A percentile compares a stretch with the other conserved stretches of the same genome.
Conservation (phyloP, 2,888 invertebrate species). For the Agrotis clavis region DNA sequence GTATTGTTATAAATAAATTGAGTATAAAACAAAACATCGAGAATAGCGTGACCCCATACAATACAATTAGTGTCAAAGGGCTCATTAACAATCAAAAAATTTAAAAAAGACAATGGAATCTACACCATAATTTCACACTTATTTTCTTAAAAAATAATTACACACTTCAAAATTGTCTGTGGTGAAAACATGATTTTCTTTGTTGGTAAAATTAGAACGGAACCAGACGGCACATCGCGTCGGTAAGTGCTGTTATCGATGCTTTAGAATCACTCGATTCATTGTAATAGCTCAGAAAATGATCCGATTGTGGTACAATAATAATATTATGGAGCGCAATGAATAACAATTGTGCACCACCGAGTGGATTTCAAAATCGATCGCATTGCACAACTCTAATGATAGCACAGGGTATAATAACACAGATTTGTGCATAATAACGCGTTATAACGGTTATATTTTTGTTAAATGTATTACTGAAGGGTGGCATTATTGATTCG, state of each 20-base stretch:
- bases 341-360: constrained; percentile 72
- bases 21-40: constrained; percentile 54
- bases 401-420: constrained; percentile 61
- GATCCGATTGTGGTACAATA: constrained; percentile 71
- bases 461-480: constrained; percentile 64
- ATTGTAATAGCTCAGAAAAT: constrained; percentile 72
- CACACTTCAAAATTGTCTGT: constrained; percentile 54
- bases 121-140: constrained; percentile 57
- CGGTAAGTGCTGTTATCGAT: constrained; percentile 68
- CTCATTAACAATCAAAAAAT: constrained; percentile 51
- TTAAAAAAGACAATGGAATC: constrained; percentile 54
- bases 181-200: constrained; percentile 63
- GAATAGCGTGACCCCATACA: constrained; percentile 37
- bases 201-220: constrained; percentile 67
- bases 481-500: constrained; percentile 56
- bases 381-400: constrained; percentile 69
- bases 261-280: constrained; percentile 68
- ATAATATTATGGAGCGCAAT: constrained; percentile 70
- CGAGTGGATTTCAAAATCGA: constrained; percentile 68
- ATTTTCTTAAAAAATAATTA: constrained; percentile 60
- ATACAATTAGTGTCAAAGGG: constrained; percentile 46
- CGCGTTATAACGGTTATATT: constrained; percentile 56
- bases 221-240: constrained; percentile 49
- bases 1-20: constrained; percentile 41
- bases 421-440: constrained; percentile 58